Evolutionary conservation across 1,140 invertebrate species (phyloP), one percentile per base, ranked within the genome.

Genomic region (Zaprionus nigranus): DNA sequence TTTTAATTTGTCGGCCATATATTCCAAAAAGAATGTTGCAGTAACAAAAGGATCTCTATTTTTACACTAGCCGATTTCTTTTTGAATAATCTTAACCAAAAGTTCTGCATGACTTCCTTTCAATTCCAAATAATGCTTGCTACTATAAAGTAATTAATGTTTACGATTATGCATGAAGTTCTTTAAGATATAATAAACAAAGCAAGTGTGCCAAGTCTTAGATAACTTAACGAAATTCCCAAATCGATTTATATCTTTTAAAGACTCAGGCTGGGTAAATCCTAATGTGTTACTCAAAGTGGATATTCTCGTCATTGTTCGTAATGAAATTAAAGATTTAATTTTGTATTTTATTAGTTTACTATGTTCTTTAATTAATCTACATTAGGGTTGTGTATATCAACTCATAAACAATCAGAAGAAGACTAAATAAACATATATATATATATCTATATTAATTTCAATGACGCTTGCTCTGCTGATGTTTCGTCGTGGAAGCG

Each of bases 391-490:
- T 43, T 24, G 54, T 43, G 24, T 67, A 70, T 61, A 7, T 46
- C 38, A 36, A 60, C 20, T 57, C n/a, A 12, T 51, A 64, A 54
- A 38, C 64, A 66, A 64, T 58, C 58, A 65, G 72, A 36, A 84
- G 36, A 78, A 69, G 28, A 60, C 53, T 46, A 67, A 5, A 38
- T 57, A 51, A 58, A 15, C 30, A 56, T 57, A 56, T 30, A 54
- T 49, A 82, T 20, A 82, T n/a, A 40, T 49, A 54, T 54, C 79
- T 20, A 40, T 49, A 53, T 40, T 67, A 51, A 65, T 70, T 74
- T 87, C 58, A 88, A 61, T 85, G 79, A 58, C 81, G 85, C 56
- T 90, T 88, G 54, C 81, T 74, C 22, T 79, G 36, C 56, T 76
- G 67, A 54, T 80, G 84, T 40, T 69, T 74, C 53, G 78, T 74